Evolutionary conservation across 2,888 invertebrate genomes (phyloP).

Genomic region (Limnephilus auricula): DNA sequence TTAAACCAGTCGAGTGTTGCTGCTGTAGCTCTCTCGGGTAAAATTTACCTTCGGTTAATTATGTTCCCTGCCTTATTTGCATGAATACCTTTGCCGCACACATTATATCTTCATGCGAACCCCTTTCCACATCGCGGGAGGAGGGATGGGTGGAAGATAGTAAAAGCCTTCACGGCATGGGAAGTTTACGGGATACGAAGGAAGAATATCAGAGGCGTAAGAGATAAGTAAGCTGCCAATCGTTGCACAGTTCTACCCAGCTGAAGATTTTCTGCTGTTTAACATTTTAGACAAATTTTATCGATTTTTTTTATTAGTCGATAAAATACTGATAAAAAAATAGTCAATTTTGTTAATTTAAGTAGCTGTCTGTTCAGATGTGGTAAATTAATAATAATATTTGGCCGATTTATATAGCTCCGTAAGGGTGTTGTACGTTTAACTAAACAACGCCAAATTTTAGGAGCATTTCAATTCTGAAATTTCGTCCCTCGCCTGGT

Average conservation of each 20-base stretch:
- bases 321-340: no score
- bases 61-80: not conserved
- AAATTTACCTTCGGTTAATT: not conserved
- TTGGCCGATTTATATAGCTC: no score
- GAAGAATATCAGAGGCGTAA: not conserved
- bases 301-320: no score
- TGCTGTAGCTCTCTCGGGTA: not conserved
- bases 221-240: not conserved
- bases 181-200: not conserved
- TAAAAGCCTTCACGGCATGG: not conserved
- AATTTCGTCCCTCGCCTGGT: no score
- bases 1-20: not conserved
- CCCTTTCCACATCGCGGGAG: not conserved
- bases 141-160: not conserved
- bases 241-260: not conserved
- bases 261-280: no score
- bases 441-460: no score
- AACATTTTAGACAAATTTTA: no score
- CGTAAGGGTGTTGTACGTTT: no score
- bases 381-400: no score
- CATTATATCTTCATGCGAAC: not conserved
- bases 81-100: not conserved
- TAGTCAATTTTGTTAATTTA: no score
- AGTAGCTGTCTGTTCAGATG: no score
- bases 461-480: no score